These are phyloP conservation scores for Buteo buteo DNA, from an alignment of 2,113 vertebrate genomes.

Conservation along the genomic window DNA sequence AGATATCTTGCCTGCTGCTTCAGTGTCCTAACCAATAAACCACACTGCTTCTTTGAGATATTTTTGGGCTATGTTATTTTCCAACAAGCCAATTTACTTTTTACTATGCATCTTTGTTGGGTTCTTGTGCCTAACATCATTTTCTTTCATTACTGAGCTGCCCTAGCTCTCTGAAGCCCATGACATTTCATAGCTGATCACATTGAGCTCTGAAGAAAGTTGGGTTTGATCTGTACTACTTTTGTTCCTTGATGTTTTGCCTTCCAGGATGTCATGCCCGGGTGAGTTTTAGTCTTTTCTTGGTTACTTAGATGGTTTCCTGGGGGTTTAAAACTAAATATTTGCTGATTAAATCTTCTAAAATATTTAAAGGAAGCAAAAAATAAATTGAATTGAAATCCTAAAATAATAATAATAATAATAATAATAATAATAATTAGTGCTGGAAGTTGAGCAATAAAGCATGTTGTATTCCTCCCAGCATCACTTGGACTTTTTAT, in stretches of 20 bases:
- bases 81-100: background rate
- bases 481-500: background rate
- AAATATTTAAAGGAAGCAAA: conserved; percentile 24
- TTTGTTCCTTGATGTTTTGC: background rate
- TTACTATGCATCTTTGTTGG: background rate
- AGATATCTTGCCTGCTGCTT: background rate
- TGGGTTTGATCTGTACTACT: background rate
- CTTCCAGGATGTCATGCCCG: background rate
- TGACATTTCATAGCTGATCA: background rate
- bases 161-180: background rate
- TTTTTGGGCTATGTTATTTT: background rate
- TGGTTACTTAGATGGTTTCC: conserved; percentile 4
- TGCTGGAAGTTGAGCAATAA: background rate
- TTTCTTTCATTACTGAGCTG: background rate
- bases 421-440: background rate
- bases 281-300: background rate
- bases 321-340: background rate
- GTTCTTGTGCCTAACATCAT: background rate
- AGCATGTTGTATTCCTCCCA: background rate
- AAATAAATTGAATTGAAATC: background rate
- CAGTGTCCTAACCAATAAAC: background rate
- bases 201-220: background rate
- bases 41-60: background rate
- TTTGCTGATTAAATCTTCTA: background rate
- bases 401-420: background rate